Evolutionary conservation across 2,888 invertebrate species (phyloP), one percentile per base, ranked within the genome.

Genomic region (Cyclophora albipunctata): DNA sequence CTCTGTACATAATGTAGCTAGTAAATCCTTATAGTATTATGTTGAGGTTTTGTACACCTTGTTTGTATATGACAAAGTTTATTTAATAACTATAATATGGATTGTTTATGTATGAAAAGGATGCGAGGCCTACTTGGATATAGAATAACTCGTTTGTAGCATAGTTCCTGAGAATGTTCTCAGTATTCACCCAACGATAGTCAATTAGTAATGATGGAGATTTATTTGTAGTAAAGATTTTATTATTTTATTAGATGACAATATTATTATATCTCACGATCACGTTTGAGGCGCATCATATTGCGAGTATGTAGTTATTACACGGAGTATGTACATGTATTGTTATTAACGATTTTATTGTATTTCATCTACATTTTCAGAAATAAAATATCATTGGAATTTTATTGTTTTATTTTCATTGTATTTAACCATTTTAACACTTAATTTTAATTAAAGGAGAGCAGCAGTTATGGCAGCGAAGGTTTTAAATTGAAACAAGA

Each of bases 121-220:
- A 71, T 58, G 71, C 65, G 71, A 74, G 78, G 81, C 81, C 83
- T 84, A 78, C 73, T 72, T 63, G 69, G 67, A 69, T 61, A 71
- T 76, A 78, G 75, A 51, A 53, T 55, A 51, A 58, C 54, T 54
- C 66, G 58, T 44, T 46, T 41, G 64, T 82, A 83, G 76, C 66
- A 75, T 81, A 84, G 81, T 81, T 71, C 69, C 78, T 81, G 85
- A 71, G 84, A 76, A 70, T 67, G 59, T 77, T 81, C 84, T 81
- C 86, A 80, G 82, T 79, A 75, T 81, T 81, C 85, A 87, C 87
- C 87, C 87, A 88, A 88, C 87, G 87, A 88, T 88, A 88, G 87
- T 88, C 87, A 88, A 85, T 87, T 88, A 88, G 85, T 69, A 73
- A 82, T 79, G 79, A 81, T 78, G 78, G 84, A 86, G 82, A 82